These are phyloP conservation scores for Rotaria sp. DNA, from an alignment of 2,888 invertebrate genomes.

Conservation along the genomic window DNA sequence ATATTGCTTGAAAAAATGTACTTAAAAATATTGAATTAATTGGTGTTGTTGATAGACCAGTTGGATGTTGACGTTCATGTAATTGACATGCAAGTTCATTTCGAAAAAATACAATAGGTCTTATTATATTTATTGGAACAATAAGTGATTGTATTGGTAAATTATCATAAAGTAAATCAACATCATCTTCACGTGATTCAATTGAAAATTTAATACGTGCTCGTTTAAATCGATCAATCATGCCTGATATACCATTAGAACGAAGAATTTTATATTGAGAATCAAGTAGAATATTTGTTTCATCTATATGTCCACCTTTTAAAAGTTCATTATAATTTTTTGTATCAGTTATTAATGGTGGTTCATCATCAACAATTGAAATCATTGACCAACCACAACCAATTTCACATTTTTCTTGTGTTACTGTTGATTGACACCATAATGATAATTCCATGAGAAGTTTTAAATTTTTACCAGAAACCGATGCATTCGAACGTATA, in stretches of 20 bases:
- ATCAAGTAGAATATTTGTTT: background rate
- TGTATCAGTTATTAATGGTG: background rate
- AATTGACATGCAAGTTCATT: background rate
- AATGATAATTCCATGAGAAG: background rate
- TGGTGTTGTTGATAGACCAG: constrained; percentile 15
- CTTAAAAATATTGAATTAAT: background rate
- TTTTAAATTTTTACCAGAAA: background rate
- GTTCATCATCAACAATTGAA: background rate
- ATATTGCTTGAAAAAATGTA: background rate
- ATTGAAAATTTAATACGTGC: constrained; percentile 5
- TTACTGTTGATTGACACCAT: constrained; percentile 12
- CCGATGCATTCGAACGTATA: background rate
- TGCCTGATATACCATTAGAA: background rate
- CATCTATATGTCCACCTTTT: background rate
- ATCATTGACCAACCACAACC: background rate
- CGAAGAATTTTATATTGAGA: background rate
- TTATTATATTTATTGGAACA: background rate
- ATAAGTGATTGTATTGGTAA: background rate
- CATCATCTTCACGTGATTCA: background rate
- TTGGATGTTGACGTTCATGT: background rate
- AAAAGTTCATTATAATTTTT: constrained; percentile 26
- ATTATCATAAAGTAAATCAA: background rate
- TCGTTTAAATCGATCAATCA: background rate
- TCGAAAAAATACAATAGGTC: background rate
- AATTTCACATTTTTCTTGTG: constrained; percentile 28